Evolutionary conservation across 1,140 invertebrate genomes (phyloP).

Genomic region (Cyclina sinensis): DNA sequence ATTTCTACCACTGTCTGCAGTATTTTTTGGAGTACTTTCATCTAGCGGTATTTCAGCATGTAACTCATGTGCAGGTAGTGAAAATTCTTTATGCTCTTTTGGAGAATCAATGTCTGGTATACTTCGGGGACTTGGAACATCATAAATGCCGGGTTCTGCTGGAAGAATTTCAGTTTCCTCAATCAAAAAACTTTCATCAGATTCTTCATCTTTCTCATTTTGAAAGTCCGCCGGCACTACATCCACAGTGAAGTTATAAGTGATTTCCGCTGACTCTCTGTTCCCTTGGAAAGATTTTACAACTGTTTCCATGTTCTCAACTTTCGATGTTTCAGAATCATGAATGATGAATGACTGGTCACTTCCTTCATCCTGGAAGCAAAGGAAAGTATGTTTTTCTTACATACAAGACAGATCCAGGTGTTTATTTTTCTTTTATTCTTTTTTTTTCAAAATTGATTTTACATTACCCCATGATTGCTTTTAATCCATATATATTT

Average conservation of each 20-base stretch:
- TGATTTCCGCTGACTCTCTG: slow-evolving; percentile 75
- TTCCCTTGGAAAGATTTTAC: slow-evolving; percentile 14
- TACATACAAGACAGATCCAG: no score
- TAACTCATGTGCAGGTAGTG: slow-evolving; percentile 8
- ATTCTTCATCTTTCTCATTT: slow-evolving; percentile 51
- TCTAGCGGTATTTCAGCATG: slow-evolving; percentile 34
- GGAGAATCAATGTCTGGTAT: slow-evolving; percentile 65
- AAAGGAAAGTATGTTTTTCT: slow-evolving; percentile 3
- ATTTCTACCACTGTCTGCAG: background rate
- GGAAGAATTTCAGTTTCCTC: slow-evolving; percentile 54
- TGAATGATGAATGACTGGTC: slow-evolving; percentile 52
- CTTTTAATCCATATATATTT: no score
- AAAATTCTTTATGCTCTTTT: slow-evolving; percentile 49
- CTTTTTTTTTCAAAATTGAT: no score
- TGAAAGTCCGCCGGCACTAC: slow-evolving; percentile 79
- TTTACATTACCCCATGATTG: no score
- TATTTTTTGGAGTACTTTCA: background rate
- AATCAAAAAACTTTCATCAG: slow-evolving; percentile 16
- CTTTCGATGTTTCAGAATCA: slow-evolving; percentile 34
- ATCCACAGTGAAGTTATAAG: slow-evolving; percentile 73
- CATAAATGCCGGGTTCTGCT: background rate
- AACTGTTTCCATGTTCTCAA: background rate
- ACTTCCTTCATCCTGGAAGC: slow-evolving; percentile 48
- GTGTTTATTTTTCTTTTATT: no score
- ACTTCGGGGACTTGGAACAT: slow-evolving; percentile 52